Evolutionary conservation across 2,888 invertebrate species (phyloP).

Genomic region (Torymus texanus): DNA sequence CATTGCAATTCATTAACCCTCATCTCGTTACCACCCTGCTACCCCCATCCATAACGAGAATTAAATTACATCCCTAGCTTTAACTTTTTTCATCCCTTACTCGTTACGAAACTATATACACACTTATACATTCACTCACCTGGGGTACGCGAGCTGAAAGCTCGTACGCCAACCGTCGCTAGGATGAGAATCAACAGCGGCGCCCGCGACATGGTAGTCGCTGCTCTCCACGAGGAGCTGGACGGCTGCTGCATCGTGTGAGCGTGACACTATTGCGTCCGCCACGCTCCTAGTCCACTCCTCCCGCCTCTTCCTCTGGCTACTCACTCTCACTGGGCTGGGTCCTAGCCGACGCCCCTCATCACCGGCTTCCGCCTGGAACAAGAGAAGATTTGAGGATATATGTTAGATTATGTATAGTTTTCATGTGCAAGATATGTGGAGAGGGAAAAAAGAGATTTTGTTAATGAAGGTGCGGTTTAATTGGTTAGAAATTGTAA

Average conservation of each 20-base stretch:
- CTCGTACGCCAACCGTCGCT: conserved; percentile 67
- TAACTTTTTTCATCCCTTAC: too few species aligned
- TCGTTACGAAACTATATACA: not conserved
- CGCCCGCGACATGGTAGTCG: conserved; percentile 67
- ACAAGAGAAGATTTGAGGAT: conserved; percentile 40
- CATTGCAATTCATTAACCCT: too few species aligned
- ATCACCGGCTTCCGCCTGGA: conserved; percentile 69
- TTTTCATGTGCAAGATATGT: too few species aligned
- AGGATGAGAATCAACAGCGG: conserved; percentile 72
- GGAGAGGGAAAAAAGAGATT: too few species aligned
- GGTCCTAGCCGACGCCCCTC: conserved; percentile 71
- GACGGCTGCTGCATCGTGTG: conserved; percentile 69
- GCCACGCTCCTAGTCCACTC: conserved; percentile 59
- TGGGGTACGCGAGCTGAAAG: conserved; percentile 70
- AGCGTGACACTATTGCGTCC: conserved; percentile 64
- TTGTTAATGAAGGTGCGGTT: too few species aligned
- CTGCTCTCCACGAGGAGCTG: conserved; percentile 58
- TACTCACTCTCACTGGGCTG: conserved; percentile 4
- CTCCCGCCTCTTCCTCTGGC: conserved; percentile 60
- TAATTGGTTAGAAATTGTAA: too few species aligned
- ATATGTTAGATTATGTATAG: too few species aligned
- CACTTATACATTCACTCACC: conserved; percentile 61
- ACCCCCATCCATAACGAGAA: too few species aligned
- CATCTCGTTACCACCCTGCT: too few species aligned
- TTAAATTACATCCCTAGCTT: too few species aligned